These are phyloP conservation scores for Hydrolagus affinis DNA, from an alignment of 2,113 vertebrate species.

Conservation along the genomic window DNA sequence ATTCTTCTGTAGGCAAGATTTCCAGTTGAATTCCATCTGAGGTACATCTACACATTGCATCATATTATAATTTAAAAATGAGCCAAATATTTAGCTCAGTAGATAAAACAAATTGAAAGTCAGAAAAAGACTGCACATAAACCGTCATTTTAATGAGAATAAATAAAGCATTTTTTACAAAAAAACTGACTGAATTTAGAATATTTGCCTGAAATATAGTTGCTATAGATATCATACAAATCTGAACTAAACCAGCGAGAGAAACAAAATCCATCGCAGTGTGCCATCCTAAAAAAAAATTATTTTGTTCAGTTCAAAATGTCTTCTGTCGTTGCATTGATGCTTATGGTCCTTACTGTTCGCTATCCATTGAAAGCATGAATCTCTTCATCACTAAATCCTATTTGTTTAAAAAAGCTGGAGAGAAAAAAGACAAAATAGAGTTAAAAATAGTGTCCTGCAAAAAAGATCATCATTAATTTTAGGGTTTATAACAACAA, in stretches of 20 bases:
- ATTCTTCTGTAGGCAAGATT: background rate
- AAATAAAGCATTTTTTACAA: background rate
- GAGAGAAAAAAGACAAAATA: background rate
- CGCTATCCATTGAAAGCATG: conserved; percentile 53
- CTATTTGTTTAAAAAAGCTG: conserved; percentile 53
- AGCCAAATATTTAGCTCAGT: background rate
- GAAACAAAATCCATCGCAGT: background rate
- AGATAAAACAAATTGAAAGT: background rate
- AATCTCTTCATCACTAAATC: conserved; percentile 53
- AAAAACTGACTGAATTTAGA: background rate
- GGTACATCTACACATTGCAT: background rate
- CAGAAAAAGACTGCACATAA: background rate
- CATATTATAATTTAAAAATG: background rate
- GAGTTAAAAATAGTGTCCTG: background rate
- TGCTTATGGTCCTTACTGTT: conserved; percentile 22
- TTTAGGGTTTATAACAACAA: background rate
- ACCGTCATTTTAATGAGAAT: background rate
- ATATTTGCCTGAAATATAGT: background rate
- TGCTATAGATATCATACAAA: background rate
- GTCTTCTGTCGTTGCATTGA: background rate
- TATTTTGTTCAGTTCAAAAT: background rate
- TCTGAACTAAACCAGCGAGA: background rate
- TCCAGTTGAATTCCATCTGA: background rate
- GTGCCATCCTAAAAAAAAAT: background rate
- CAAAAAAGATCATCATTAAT: background rate